These are phyloP conservation scores for Centropyge bicolor DNA, from an alignment of 2,797 vertebrate genomes.

Conservation along the genomic window DNA sequence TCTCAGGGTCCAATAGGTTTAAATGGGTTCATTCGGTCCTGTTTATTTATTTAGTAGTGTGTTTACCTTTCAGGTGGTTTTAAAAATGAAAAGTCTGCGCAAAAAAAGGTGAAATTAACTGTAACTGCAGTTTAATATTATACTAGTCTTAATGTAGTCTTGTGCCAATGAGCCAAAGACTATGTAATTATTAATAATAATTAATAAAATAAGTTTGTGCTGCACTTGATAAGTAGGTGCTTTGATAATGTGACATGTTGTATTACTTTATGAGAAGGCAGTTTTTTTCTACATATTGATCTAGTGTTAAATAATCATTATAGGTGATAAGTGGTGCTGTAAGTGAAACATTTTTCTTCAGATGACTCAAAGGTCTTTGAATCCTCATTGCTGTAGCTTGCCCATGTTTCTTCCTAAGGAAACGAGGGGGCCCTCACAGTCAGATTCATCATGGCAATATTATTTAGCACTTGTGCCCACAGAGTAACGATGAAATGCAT, in stretches of 20 bases:
- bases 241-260: conserved; percentile 63
- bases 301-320: conserved; percentile 77
- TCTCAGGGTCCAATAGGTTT: neutral
- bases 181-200: neutral
- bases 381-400: conserved; percentile 39
- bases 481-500: conserved; percentile 20
- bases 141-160: conserved; percentile 38
- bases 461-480: conserved; percentile 21
- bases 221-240: conserved; percentile 39
- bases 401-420: conserved; percentile 52
- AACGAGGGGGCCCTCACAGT: conserved; percentile 27
- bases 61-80: neutral
- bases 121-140: neutral
- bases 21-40: neutral
- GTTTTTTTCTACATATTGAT: conserved; percentile 76
- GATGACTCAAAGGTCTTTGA: conserved; percentile 55
- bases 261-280: conserved; percentile 68
- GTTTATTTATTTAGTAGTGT: neutral
- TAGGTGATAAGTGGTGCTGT: conserved; percentile 72
- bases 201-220: conserved; percentile 3
- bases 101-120: neutral
- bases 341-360: conserved; percentile 63
- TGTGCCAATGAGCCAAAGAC: conserved; percentile 65
- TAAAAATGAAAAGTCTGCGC: neutral
- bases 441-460: conserved; percentile 20